phyloP scores from a whole-genome alignment of 2,888 invertebrate species.

The Tigriopus californicus region DNA sequence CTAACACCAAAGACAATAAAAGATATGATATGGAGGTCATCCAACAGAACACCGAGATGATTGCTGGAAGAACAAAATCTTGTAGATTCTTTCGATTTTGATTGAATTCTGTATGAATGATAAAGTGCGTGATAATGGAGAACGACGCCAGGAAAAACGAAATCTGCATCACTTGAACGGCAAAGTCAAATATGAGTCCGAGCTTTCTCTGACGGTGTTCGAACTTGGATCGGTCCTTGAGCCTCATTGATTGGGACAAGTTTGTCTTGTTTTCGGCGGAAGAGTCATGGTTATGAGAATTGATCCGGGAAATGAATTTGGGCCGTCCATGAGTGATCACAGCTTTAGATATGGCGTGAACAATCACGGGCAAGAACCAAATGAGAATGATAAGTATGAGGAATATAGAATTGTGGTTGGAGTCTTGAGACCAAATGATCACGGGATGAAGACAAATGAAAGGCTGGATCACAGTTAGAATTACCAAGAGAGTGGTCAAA shows the following conservation, averaged over 20 bases:
- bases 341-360: neutral
- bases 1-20: neutral
- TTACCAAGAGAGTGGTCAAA: slow-evolving; percentile 4
- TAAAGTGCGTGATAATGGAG: slow-evolving; percentile 5
- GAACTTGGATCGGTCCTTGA: too few relatives aligned
- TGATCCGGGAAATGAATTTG: neutral
- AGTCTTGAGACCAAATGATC: slow-evolving; percentile 7
- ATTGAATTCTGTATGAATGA: slow-evolving; percentile 1
- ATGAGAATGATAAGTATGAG: slow-evolving; percentile 4
- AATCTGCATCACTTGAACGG: neutral
- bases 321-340: neutral
- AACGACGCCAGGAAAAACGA: neutral
- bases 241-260: too few relatives aligned
- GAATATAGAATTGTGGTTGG: neutral
- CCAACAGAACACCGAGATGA: slow-evolving; percentile 2
- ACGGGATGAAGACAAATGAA: slow-evolving; percentile 9
- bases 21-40: slow-evolving; percentile 2
- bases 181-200: neutral
- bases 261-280: neutral
- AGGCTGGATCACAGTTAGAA: slow-evolving; percentile 7
- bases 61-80: slow-evolving; percentile 7
- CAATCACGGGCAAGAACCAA: slow-evolving; percentile 2
- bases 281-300: neutral
- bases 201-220: too few relatives aligned
- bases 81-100: neutral